Base-by-base conservation (phyloP, 1,140 invertebrate species). In the Laupala kohalensis region DNA sequence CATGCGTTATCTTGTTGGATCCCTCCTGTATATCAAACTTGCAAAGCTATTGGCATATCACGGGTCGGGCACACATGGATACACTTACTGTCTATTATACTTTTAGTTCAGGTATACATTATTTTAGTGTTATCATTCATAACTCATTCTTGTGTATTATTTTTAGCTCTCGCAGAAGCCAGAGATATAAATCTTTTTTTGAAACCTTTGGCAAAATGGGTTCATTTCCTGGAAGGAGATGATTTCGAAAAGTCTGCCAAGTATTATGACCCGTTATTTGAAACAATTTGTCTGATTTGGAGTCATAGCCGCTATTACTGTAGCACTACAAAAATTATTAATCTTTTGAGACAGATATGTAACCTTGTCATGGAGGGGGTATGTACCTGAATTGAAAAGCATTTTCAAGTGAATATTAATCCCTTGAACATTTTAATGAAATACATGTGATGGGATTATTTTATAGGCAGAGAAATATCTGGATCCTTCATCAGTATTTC, bases 251-350 rank as follows among this genome's bases (percentile, higher is more conserved):
- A 95, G 77, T 84, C 87, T 64, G 85, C 87, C 67, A 86, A 90
- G 0, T 79, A 93, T 67, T 87, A 97, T 78, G 84, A 86, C 26
- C 90, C 90, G 2, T 77, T 95, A 67, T 89, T 96, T 80, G 91
- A 96, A 75, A 87, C 89, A 2, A 86, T 97, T 9, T 95, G 94
- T 79, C 84, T 96, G 66, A 87, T 96, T 19, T 97, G 95, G 94
- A 86, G 89, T n/a, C 89, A 93, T 78, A 96, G 92, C 3, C 88
- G 89, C 64, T 93, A 94, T 79, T 97, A 96, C 80, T 92, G 94
- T 77, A 92, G 89, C 74, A 93, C 93, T 0, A 88, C 90, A 0
- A 92, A 95, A 78, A 86, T 97, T 68, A 94, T 96, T 76, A 90
- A 94, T 29, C 82, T 98, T 64, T 82, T 97, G 29, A 90, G 91